These are phyloP conservation scores for Epicampocera succincta DNA, from an alignment of 2,888 invertebrate species.

Conservation along the genomic window DNA sequence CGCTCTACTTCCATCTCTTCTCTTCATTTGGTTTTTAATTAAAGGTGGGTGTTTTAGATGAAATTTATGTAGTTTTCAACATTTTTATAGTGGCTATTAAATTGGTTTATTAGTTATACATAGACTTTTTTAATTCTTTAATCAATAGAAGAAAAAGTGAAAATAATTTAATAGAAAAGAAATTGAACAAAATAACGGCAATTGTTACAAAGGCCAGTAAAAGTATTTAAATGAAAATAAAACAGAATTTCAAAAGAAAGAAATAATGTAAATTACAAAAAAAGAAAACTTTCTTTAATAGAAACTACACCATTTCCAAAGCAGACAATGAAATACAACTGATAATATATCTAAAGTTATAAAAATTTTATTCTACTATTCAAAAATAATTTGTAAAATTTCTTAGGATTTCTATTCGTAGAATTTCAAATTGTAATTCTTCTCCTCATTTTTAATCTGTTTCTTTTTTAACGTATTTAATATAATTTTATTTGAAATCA, in stretches of 20 bases:
- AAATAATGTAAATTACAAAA: slow-evolving; percentile 36
- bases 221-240: slow-evolving; percentile 41
- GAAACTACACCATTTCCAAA: slow-evolving; percentile 14
- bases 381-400: no score
- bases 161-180: slow-evolving; percentile 46
- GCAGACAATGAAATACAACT: neutral
- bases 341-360: no score
- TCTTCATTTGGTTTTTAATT: slow-evolving; percentile 16
- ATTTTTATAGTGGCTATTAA: slow-evolving; percentile 14
- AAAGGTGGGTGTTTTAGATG: slow-evolving; percentile 16
- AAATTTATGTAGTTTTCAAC: slow-evolving; percentile 14
- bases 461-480: no score
- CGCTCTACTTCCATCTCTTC: neutral
- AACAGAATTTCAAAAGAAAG: slow-evolving; percentile 44
- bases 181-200: slow-evolving; percentile 9
- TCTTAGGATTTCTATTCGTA: no score
- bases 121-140: slow-evolving; percentile 33
- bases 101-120: slow-evolving; percentile 9
- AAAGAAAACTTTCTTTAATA: slow-evolving; percentile 31
- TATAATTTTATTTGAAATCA: no score
- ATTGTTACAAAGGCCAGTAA: slow-evolving; percentile 46
- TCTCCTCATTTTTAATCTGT: no score
- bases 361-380: no score
- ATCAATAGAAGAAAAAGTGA: slow-evolving; percentile 36
- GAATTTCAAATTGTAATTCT: no score